Evolutionary conservation across 2,797 vertebrate genomes (phyloP).

Genomic region (Cercopithecus neglectus): DNA sequence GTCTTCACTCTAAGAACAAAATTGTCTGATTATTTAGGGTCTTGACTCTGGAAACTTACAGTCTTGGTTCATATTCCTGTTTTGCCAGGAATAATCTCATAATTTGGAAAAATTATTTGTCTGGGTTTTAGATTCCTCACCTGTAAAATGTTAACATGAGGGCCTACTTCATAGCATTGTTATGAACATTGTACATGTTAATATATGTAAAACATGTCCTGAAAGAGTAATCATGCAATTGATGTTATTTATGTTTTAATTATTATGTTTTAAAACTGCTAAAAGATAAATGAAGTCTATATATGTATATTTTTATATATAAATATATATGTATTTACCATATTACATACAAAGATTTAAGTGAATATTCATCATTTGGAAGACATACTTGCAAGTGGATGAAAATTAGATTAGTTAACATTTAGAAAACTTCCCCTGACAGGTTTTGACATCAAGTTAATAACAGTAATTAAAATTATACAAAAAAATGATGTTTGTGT

Average conservation of each 20-base stretch:
- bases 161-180: neutral
- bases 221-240: neutral
- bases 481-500: neutral
- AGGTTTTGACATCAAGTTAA: neutral
- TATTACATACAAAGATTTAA: neutral
- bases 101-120: neutral
- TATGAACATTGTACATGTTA: neutral
- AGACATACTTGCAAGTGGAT: neutral
- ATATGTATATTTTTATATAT: neutral
- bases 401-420: neutral
- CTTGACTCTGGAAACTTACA: neutral
- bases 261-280: neutral
- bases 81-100: neutral
- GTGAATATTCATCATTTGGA: neutral
- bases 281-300: neutral
- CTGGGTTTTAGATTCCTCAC: neutral
- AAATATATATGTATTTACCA: too few relatives aligned
- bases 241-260: neutral
- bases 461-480: neutral
- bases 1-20: neutral
- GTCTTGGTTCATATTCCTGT: neutral
- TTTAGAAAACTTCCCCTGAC: neutral
- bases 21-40: neutral
- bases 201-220: neutral
- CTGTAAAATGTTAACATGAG: neutral